Base-by-base conservation (phyloP, 2,888 invertebrate species). In the Aplocera efformata region DNA sequence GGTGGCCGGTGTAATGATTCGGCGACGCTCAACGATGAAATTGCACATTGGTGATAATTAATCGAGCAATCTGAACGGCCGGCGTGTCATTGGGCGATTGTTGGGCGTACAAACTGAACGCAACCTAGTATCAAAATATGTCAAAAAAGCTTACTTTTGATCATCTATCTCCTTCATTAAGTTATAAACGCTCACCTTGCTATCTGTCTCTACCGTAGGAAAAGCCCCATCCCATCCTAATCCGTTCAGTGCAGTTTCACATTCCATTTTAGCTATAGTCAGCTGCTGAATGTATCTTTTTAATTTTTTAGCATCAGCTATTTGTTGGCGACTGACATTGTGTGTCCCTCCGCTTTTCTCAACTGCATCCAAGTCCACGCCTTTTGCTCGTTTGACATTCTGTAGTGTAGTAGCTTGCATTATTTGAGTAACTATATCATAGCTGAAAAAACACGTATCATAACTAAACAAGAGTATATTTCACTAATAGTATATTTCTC, bases 351-450 rank as follows among this genome's bases (percentile, higher is more conserved):
- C 85, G 28, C 68, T 74, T 46, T 90, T 90, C 30, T 89, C 89
- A 21, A 75, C 78, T 0, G 78, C 67, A 53, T 94, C 94, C 25
- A 91, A 85, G 63, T 94, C 93, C 24, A 93, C 85, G 29, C 95
- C 96, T 84, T 95, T 94, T 4, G 95, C 93, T 58, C 96, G 90
- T 79, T 96, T 96, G 46, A 97, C 89, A 70, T 96, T 97, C 80
- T 96, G 96, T 53, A 96, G 90, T 1, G 96, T 96, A 8, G 97
- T 96, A 0, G 96, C 96, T 89, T 97, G 96, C 94, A 97, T 96
- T 58, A 97, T 94, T 89, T 97, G 97, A 28, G 94, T 95, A 3
- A 97, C 94, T 55, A 97, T 96, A 62, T 95, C 95, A 61, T 94
- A 94, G 53, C 94, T 94, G 65, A 28, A 65, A 38, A 49, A 32